Evolutionary conservation across 2,888 invertebrate genomes (phyloP), one percentile per base, ranked within the genome.

Genomic region (Chrysolina haemoptera): DNA sequence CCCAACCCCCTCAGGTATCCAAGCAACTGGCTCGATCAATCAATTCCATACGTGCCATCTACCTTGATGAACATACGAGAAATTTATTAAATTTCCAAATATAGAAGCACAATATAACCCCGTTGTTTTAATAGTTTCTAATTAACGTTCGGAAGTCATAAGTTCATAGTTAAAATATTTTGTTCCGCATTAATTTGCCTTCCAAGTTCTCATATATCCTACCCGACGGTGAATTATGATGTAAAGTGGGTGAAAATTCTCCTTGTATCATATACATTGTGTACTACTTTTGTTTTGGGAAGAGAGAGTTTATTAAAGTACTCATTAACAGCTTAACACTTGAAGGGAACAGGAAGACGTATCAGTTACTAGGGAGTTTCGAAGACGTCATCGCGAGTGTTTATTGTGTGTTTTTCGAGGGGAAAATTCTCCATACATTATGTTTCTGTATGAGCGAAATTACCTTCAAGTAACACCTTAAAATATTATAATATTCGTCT

Each of bases 321-420:
- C 77, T 85, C 84, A 84, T 84, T 84, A 84, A 84, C 80, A 82
- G 82, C 83, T 82, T 82, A 84, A 84, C 84, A 84, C 84, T 83
- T 82, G 82, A 82, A 80, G 84, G 84, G 80, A 76, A 76, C 79
- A 79, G 80, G 77, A 80, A 66, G 50, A 66, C 22, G 43, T 65
- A 65, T 65, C 59, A 59, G 59, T 59, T 55, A 59, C 59, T 35
- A 35, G 16, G 59, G 59, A 59, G 59, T 59, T 59, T 59, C 59
- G 14, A n/a, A 59, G 27, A 46, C 50, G 50, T 14, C 43, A 43
- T 43, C 43, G 53, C 53, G 20, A 59, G 59, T 59, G 59, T 59
- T 59, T 59, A 59, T 59, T 59, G 59, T 59, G 27, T 59, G 59
- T 59, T 59, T 59, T 59, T 59, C 35, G 27, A 35, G 35, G 59